A percentile compares a stretch with the other conserved stretches of the same genome.
These are phyloP conservation scores for Umimayanthus kanabou DNA, from an alignment of 92 coral and sea anemone species.

Conservation along the genomic window DNA sequence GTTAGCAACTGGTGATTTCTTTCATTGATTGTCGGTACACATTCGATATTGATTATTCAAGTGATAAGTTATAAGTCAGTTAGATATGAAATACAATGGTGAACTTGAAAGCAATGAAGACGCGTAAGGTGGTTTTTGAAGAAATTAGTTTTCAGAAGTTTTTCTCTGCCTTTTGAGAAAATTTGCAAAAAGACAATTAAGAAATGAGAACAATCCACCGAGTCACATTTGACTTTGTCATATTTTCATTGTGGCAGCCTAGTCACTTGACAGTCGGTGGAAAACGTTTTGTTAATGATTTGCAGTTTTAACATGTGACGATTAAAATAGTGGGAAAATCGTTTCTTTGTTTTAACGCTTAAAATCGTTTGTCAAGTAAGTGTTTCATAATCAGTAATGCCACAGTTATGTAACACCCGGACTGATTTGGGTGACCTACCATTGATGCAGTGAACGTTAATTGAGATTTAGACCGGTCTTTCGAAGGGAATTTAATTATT, in stretches of 20 bases:
- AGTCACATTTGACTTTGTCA: neutral
- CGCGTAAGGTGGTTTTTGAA: neutral
- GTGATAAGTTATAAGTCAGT: neutral
- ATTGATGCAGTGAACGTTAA: slow-evolving; percentile 4
- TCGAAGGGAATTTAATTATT: slow-evolving; percentile 24
- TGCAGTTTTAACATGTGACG: neutral
- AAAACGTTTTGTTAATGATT: neutral
- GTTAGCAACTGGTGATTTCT: neutral
- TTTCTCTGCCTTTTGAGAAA: neutral
- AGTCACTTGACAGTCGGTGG: neutral
- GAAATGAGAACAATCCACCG: neutral
- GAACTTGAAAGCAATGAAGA: neutral
- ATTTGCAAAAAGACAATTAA: neutral
- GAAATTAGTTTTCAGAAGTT: neutral
- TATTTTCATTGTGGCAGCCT: neutral
- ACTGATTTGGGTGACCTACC: neutral
- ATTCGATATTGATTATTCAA: neutral
- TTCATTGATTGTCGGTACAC: neutral
- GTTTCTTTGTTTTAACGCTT: no score
- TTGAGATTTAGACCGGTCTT: neutral
- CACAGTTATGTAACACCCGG: neutral
- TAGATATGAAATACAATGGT: neutral
- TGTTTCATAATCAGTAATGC: neutral
- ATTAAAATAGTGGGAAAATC: neutral
- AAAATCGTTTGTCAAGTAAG: neutral